phyloP scores from a whole-genome alignment of 2,797 vertebrate species.

The Phoebastria nigripes region DNA sequence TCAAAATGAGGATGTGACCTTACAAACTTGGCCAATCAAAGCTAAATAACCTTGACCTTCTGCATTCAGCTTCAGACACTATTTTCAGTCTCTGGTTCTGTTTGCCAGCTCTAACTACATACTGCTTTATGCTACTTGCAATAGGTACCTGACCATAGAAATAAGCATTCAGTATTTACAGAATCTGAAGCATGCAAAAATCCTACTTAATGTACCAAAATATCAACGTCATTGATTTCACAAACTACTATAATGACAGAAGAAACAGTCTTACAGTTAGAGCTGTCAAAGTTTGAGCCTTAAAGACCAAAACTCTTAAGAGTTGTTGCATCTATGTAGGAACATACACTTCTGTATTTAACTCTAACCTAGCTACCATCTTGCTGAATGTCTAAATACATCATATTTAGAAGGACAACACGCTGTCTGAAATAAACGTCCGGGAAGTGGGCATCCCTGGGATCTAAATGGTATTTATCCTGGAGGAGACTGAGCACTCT shows the following conservation, averaged over 20 bases:
- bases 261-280: background rate
- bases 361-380: background rate
- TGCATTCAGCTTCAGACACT: background rate
- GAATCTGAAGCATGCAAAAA: background rate
- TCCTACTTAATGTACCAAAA: background rate
- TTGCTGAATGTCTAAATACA: background rate
- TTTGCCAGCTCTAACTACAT: background rate
- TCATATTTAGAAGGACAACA: background rate
- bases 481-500: background rate
- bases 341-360: background rate
- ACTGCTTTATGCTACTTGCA: background rate
- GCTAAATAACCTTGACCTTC: background rate
- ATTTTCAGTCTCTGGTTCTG: background rate
- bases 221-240: background rate
- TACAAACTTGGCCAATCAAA: background rate
- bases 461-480: background rate
- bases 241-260: background rate
- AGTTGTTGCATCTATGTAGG: background rate
- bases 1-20: background rate
- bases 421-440: background rate
- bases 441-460: background rate
- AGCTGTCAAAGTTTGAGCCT: background rate
- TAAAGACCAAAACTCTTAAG: background rate
- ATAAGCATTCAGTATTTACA: background rate
- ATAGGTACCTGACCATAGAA: background rate